A percentile compares a stretch with the other conserved stretches of the same genome.
These are phyloP conservation scores for Cepphus grylle DNA, from an alignment of 2,113 vertebrate species.

Conservation along the genomic window DNA sequence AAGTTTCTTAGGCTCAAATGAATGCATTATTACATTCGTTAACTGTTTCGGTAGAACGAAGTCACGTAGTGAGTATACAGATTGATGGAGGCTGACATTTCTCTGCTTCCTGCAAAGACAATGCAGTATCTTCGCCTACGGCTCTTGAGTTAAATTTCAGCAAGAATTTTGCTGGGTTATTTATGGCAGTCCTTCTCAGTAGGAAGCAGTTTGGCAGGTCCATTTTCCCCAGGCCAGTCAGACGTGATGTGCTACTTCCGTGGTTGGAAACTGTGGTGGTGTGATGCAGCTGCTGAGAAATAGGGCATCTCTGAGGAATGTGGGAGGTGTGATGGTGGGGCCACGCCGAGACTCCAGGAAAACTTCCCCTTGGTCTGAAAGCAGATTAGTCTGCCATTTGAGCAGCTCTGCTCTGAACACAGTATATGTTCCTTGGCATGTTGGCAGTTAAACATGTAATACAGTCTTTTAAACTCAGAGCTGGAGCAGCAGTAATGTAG, in stretches of 20 bases:
- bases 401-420: neutral
- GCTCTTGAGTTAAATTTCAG: neutral
- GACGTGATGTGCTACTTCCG: neutral
- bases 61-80: neutral
- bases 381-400: neutral
- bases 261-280: neutral
- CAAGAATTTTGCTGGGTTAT: neutral
- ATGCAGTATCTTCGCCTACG: rapidly evolving
- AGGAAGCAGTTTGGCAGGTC: neutral
- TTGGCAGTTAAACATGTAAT: neutral
- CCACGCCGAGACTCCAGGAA: neutral
- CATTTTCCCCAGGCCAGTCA: neutral
- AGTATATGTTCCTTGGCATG: rapidly evolving
- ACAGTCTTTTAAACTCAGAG: neutral
- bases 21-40: neutral
- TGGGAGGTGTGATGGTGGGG: neutral
- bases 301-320: neutral
- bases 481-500: neutral
- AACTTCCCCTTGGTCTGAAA: neutral
- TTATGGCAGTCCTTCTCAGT: neutral
- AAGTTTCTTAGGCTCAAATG: neutral
- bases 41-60: neutral
- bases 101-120: neutral
- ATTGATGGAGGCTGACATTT: neutral
- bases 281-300: neutral